Evolutionary conservation across 2,797 vertebrate species (phyloP), one percentile per base, ranked within the genome.

Genomic region (Pampus argenteus): DNA sequence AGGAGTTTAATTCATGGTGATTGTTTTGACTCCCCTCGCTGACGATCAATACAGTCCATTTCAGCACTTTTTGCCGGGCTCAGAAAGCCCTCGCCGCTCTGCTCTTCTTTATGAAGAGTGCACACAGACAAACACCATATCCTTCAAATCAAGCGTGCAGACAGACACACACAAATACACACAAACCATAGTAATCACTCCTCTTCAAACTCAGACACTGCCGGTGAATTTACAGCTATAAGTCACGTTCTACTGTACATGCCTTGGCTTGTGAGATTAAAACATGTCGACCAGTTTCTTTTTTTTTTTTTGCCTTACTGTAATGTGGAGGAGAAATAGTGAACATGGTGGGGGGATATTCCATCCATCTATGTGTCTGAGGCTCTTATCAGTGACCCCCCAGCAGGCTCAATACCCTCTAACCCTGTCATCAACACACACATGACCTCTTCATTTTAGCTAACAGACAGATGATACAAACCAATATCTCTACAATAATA

Each of bases 1-100:
- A 90, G 82, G 84, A 89, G 85, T 93, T 93, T 91, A 91, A 93
- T 91, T 93, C 86, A 89, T 86, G 82, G 84, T 91, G 90, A 91
- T 92, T 90, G 90, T 91, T 90, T 87, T 81, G 87, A 88, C 85
- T 88, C 80, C 66, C 80, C 78, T 83, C 59, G 49, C 86, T 36
- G 74, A 57, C 86, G 72, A 94, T 93, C 92, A 85, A 92, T 93
- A 92, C 66, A 57, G 78, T 61, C 83, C 70, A 72, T 92, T 92
- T 91, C 89, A 89, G 86, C 88, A 86, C 82, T 88, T 89, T 84
- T 83, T 20, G 42, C 60, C 63, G 0, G 40, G 65, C 81, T 82
- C 79, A 42, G 74, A 81, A 85, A 88, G 71, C 80, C 63, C 80
- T 84, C 63, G 73, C 67, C 23, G 42, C 71, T 50, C 18, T 5